Conservation (phyloP, 2,113 vertebrate genomes). For the Chinchilla lanigera region DNA sequence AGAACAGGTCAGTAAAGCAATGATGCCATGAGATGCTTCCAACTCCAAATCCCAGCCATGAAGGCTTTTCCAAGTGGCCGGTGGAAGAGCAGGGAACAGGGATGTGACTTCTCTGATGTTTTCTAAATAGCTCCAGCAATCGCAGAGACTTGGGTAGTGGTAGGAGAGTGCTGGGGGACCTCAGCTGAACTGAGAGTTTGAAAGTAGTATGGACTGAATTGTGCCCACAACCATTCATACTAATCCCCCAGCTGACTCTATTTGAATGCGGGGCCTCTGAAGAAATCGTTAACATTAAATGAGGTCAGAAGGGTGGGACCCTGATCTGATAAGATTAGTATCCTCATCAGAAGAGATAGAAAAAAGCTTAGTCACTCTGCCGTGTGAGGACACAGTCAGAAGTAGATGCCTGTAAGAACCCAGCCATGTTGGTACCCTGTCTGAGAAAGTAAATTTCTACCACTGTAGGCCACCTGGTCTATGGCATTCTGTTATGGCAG, state of each 20-base stretch:
- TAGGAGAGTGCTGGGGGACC: background rate
- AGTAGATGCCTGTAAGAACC: background rate
- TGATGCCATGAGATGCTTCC: background rate
- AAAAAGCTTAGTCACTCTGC: background rate
- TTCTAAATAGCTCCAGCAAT: background rate
- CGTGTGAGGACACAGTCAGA: background rate
- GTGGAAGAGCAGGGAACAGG: background rate
- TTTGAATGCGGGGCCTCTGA: background rate
- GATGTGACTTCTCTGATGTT: background rate
- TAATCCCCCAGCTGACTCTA: background rate
- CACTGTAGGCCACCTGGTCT: background rate
- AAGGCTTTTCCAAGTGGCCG: background rate
- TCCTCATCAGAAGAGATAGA: background rate
- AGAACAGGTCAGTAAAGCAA: background rate
- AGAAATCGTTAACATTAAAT: background rate
- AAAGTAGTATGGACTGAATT: background rate
- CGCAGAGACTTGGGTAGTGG: background rate
- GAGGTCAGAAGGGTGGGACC: background rate
- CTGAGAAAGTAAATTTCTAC: background rate
- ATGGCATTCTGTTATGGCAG: background rate
- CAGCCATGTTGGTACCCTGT: fast-evolving
- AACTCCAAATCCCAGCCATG: background rate
- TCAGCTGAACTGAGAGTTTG: background rate
- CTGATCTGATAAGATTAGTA: background rate
- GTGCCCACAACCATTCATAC: background rate